Evolutionary conservation across 2,797 vertebrate genomes (phyloP).

Genomic region (Phataginus tricuspis): DNA sequence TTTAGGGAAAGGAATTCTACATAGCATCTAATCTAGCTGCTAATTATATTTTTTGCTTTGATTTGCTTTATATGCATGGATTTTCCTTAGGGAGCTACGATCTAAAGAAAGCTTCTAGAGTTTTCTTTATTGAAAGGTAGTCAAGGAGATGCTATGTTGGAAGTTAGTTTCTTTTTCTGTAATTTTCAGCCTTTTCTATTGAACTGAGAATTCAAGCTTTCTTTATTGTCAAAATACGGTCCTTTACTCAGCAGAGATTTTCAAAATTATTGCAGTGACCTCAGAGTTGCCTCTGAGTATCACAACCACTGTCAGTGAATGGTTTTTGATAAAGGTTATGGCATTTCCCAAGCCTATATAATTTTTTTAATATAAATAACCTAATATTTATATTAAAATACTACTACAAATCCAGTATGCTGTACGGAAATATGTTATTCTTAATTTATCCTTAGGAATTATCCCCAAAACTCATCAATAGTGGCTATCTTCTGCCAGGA

Average conservation of each 20-base stretch:
- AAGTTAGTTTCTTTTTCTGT: constrained; percentile 18
- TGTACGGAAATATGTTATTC: neutral
- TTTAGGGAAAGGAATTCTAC: neutral
- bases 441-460: constrained; percentile 2
- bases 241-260: neutral
- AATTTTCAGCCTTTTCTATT: constrained; percentile 22
- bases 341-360: neutral
- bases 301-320: neutral
- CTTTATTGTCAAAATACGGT: constrained; percentile 41
- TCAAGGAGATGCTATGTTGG: neutral
- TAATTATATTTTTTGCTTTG: constrained; percentile 39
- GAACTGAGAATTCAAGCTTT: constrained; percentile 35
- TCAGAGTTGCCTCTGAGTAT: constrained; percentile 20
- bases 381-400: neutral
- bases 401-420: neutral
- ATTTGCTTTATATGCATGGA: neutral
- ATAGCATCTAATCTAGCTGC: neutral
- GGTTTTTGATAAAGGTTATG: neutral
- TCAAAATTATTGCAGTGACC: constrained; percentile 11
- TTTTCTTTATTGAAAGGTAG: constrained; percentile 17
- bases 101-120: constrained; percentile 26
- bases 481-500: neutral
- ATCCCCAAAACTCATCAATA: neutral
- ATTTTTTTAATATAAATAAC: constrained; percentile 38
- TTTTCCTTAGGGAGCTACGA: neutral